phyloP scores from a whole-genome alignment of 1,140 invertebrate species.

The Diorhabda sublineata region DNA sequence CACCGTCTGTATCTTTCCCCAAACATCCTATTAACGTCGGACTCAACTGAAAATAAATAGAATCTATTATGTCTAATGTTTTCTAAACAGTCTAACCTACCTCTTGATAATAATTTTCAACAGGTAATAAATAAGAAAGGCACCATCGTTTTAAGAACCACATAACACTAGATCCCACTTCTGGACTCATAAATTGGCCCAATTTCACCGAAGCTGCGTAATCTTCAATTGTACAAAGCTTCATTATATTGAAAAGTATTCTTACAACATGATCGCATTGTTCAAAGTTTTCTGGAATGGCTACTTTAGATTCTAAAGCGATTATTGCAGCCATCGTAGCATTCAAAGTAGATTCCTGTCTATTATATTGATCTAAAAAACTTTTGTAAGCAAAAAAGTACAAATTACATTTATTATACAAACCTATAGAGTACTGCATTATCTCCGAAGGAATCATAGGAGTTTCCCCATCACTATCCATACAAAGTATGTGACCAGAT shows the following conservation, averaged over 20 bases:
- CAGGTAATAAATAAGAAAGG: constrained; percentile 67
- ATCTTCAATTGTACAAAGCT: constrained; percentile 66
- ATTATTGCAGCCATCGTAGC: constrained; percentile 50
- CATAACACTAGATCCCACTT: constrained; percentile 70
- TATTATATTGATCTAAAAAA: constrained; percentile 8
- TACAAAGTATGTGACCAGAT: constrained; percentile 67
- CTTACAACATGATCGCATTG: constrained; percentile 61
- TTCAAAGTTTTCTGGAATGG: constrained; percentile 49
- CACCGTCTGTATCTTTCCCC: constrained; percentile 44
- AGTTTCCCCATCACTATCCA: constrained; percentile 71
- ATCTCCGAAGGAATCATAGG: constrained; percentile 73
- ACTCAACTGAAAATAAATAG: constrained; percentile 38
- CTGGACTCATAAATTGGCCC: constrained; percentile 67
- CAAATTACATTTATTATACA: constrained; percentile 34
- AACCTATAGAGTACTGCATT: constrained; percentile 63
- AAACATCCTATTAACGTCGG: constrained; percentile 39
- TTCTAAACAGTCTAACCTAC: constrained; percentile 45
- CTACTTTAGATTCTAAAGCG: constrained; percentile 40
- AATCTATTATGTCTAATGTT: not conserved
- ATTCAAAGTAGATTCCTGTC: constrained; percentile 25
- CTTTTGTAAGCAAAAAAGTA: not conserved
- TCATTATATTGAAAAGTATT: constrained; percentile 62
- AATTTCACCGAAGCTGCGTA: constrained; percentile 59
- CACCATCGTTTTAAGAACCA: constrained; percentile 80
- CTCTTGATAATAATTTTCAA: constrained; percentile 65